Percentiles rank a stretch among this genome's conserved stretches.
Evolutionary conservation across 2,888 invertebrate genomes (phyloP).

Genomic region (Bibio marci): DNA sequence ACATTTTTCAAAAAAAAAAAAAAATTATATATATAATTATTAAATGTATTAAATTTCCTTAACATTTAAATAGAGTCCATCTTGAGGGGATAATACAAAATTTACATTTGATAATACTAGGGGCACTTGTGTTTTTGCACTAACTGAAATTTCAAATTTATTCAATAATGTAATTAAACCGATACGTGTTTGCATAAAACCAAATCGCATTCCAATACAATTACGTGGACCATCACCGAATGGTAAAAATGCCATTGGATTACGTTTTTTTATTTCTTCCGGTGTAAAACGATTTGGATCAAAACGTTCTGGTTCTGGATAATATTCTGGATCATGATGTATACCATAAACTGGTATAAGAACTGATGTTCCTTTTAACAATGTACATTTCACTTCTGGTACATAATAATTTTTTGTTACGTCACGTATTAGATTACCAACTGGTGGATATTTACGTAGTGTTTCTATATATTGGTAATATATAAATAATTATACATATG

Average conservation of each 20-base stretch:
- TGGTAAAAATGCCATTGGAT: constrained; percentile 17
- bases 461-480: constrained; percentile 28
- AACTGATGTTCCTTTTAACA: constrained; percentile 32
- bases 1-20: too few species aligned
- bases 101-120: constrained; percentile 9
- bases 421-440: constrained; percentile 32
- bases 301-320: constrained; percentile 21
- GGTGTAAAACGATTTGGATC: constrained; percentile 23
- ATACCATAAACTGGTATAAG: constrained; percentile 17
- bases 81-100: constrained; percentile 14
- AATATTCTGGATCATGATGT: constrained; percentile 22
- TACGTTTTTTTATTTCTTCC: constrained; percentile 13
- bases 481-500: too few species aligned
- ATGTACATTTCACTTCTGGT: constrained; percentile 30
- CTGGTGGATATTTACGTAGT: constrained; percentile 35
- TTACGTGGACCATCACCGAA: constrained; percentile 21
- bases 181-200: constrained; percentile 19
- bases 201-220: constrained; percentile 14
- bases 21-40: too few species aligned
- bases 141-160: constrained; percentile 16
- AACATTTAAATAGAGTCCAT: constrained; percentile 16
- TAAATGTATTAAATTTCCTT: constrained; percentile 9
- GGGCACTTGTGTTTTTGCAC: constrained; percentile 12
- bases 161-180: constrained; percentile 18
- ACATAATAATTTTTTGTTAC: constrained; percentile 34